Evolutionary conservation across 2,113 vertebrate species (phyloP).

Genomic region (Apaloderma vittatum): DNA sequence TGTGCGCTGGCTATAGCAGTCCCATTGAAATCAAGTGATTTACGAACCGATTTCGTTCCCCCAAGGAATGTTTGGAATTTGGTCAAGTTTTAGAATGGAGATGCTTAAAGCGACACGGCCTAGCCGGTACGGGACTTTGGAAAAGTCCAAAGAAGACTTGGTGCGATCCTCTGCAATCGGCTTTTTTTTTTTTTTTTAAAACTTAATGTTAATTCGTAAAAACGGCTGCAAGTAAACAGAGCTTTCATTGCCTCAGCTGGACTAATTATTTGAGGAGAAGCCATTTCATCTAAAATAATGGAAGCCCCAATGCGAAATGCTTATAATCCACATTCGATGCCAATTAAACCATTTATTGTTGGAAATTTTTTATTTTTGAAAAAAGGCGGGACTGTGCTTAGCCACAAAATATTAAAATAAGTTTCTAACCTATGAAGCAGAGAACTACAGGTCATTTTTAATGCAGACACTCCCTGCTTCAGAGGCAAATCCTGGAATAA

Average conservation of each 20-base stretch:
- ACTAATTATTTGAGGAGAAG: slow-evolving; percentile 74
- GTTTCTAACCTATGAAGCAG: slow-evolving; percentile 99
- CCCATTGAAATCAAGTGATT: slow-evolving; percentile 86
- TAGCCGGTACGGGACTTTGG: slow-evolving; percentile 48
- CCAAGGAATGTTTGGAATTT: slow-evolving; percentile 82
- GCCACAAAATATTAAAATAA: slow-evolving; percentile 99
- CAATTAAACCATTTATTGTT: slow-evolving; percentile 81
- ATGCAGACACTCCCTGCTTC: slow-evolving; percentile 99
- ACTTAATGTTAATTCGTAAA: slow-evolving; percentile 66
- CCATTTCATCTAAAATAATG: slow-evolving; percentile 75
- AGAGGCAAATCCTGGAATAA: slow-evolving; percentile 99
- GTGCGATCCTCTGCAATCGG: slow-evolving; percentile 46
- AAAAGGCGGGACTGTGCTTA: slow-evolving; percentile 95
- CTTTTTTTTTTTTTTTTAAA: not conserved
- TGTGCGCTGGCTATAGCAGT: slow-evolving; percentile 90
- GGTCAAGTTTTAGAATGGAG: slow-evolving; percentile 75
- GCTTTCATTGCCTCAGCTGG: slow-evolving; percentile 77
- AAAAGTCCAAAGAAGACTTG: slow-evolving; percentile 76
- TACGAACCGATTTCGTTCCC: slow-evolving; percentile 80
- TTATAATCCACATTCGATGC: slow-evolving; percentile 82
- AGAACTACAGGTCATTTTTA: slow-evolving; percentile 99
- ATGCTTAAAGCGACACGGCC: slow-evolving; percentile 73
- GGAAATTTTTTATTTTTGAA: slow-evolving; percentile 67
- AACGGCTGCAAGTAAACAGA: slow-evolving; percentile 77
- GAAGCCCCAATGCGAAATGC: slow-evolving; percentile 79